Percentiles rank a stretch among this genome's conserved stretches.
Evolutionary conservation across 2,888 invertebrate species (phyloP).

Genomic region (Drosophila longiperda): DNA sequence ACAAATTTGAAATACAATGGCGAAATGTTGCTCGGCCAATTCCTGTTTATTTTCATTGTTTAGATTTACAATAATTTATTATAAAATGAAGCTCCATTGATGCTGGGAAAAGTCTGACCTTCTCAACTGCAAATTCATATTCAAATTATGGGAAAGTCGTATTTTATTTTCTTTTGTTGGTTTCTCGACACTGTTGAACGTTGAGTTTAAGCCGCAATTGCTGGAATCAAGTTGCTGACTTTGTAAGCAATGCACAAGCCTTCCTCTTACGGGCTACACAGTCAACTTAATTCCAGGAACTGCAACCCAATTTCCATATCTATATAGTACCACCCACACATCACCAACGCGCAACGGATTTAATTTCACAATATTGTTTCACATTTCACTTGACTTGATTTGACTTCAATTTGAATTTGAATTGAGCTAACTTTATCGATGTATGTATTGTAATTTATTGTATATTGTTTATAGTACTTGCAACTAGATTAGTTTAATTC

Average conservation of each 20-base stretch:
- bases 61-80: slow-evolving; percentile 30
- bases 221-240: slow-evolving; percentile 86
- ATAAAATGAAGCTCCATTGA: slow-evolving; percentile 16
- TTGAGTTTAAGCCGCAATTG: slow-evolving; percentile 82
- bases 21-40: slow-evolving; percentile 36
- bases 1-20: slow-evolving; percentile 47
- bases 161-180: slow-evolving; percentile 13
- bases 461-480: slow-evolving; percentile 37
- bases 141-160: slow-evolving; percentile 20
- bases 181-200: slow-evolving; percentile 41
- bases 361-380: slow-evolving; percentile 30
- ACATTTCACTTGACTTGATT: slow-evolving; percentile 17
- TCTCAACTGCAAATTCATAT: slow-evolving; percentile 20
- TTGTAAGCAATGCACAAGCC: slow-evolving; percentile 81
- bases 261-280: slow-evolving; percentile 84
- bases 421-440: slow-evolving; percentile 49
- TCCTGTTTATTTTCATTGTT: slow-evolving; percentile 13
- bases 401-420: not conserved
- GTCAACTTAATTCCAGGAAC: slow-evolving; percentile 86
- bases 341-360: slow-evolving; percentile 22
- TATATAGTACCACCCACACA: slow-evolving; percentile 5
- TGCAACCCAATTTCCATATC: slow-evolving; percentile 77
- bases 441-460: slow-evolving; percentile 6
- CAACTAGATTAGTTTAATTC: slow-evolving; percentile 45
- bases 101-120: not conserved